Evolutionary conservation across 1,140 invertebrate genomes (phyloP), one percentile per base, ranked within the genome.

Genomic region (Tetragonula clypearis): DNA sequence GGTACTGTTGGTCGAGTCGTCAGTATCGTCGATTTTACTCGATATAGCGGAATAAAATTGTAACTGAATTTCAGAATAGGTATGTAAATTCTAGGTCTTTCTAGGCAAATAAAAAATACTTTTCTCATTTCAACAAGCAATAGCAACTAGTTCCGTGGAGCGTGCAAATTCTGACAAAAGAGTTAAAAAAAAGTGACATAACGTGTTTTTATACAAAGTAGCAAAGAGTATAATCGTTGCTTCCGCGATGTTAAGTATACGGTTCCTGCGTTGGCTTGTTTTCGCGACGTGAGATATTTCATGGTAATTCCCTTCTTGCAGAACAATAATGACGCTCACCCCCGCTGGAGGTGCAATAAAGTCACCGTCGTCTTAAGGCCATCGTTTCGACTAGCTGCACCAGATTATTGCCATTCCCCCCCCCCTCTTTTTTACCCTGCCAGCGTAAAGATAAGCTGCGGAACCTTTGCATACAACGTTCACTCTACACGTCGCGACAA

Each of bases 231-330:
- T 58, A 90, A 92, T 91, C 86, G 75, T 66, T 58, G 65, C 79
- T 86, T 74, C 58, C 71, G 71, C 83, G 73, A 89, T 91, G 91
- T 90, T 88, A 91, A 87, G 86, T 87, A 77, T 81, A 88, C 82
- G 74, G 80, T 19, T 84, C 71, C 77, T 15, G 8, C 1, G 79
- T 53, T 79, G 68, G 79, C 49, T 77, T 49, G 72, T 84, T 86
- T 82, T 75, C 85, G 30, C 79, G 35, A 41, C 49, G 9, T 41
- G 65, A 55, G 73, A 19, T 56, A 65, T 49, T 15, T 62, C 65
- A 12, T 15, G 65, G 41, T 82, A 87, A 86, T 74, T 86, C 62
- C 74, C 68, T 75, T 79, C 82, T 84, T 73, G 78, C 78, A 26
- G 21, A 41, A 12, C 85, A 30, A 56, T 85, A 90, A 89, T 81